Conservation (phyloP, 2,113 vertebrate species). For the Hippocampus comes region DNA sequence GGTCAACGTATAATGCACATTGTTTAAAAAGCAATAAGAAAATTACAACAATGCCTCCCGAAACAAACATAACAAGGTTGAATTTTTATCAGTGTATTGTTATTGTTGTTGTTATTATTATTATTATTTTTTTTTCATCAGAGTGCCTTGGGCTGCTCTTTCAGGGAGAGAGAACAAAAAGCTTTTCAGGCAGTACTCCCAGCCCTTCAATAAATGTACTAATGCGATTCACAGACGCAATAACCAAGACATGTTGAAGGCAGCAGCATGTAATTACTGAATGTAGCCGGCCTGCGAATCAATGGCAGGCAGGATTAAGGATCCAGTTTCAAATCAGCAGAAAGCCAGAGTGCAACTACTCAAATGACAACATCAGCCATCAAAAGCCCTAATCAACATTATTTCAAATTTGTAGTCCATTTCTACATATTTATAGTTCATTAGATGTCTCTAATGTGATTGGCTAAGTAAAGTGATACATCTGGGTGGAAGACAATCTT, state of each 20-base stretch:
- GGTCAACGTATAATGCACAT: slow-evolving; percentile 5
- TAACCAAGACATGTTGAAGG: slow-evolving; percentile 75
- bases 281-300: slow-evolving; percentile 66
- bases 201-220: slow-evolving; percentile 69
- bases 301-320: slow-evolving; percentile 61
- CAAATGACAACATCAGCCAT: slow-evolving; percentile 67
- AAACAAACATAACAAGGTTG: background rate
- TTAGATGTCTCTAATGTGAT: slow-evolving; percentile 71
- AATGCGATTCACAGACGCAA: slow-evolving; percentile 73
- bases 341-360: slow-evolving; percentile 67
- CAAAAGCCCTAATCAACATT: slow-evolving; percentile 61
- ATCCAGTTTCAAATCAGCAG: slow-evolving; percentile 67
- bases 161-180: slow-evolving; percentile 50
- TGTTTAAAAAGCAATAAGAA: slow-evolving; percentile 1
- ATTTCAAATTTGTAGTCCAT: slow-evolving; percentile 73
- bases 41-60: background rate
- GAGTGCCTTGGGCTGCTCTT: slow-evolving; percentile 21
- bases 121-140: background rate
- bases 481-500: slow-evolving; percentile 64
- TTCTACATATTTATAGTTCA: slow-evolving; percentile 75
- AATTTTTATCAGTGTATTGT: background rate
- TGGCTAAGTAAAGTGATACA: slow-evolving; percentile 65
- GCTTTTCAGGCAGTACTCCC: slow-evolving; percentile 66
- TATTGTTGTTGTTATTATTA: background rate
- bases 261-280: slow-evolving; percentile 72